Percentiles rank a stretch among this genome's conserved stretches.
These are phyloP conservation scores for Prinia subflava DNA, from an alignment of 2,113 vertebrate species.

Conservation along the genomic window DNA sequence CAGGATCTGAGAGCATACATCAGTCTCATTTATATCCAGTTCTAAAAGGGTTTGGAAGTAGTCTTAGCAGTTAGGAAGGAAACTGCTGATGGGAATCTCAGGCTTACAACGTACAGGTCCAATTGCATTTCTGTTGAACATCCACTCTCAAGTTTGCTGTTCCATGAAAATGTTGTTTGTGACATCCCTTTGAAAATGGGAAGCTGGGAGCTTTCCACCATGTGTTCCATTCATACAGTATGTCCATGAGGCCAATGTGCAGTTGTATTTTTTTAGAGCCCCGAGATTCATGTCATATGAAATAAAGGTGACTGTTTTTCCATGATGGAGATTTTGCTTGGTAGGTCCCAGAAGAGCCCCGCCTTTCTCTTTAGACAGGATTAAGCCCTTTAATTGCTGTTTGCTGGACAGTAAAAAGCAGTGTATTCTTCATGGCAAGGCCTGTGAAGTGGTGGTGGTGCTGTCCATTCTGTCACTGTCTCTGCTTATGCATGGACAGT, in stretches of 20 bases:
- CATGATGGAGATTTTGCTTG: neutral
- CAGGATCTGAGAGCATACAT: neutral
- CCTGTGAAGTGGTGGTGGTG: neutral
- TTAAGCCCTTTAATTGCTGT: neutral
- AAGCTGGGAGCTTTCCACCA: neutral
- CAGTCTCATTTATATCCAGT: neutral
- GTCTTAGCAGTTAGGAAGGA: neutral
- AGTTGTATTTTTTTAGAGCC: too few relatives aligned
- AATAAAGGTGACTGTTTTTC: neutral
- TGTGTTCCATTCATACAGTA: neutral
- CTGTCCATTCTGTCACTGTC: neutral
- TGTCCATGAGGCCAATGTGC: neutral
- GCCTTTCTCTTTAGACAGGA: neutral
- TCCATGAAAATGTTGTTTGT: neutral
- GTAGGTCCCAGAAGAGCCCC: neutral
- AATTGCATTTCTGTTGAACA: neutral
- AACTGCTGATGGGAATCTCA: neutral
- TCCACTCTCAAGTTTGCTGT: neutral
- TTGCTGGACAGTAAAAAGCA: neutral
- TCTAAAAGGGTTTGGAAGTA: neutral
- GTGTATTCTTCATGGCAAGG: neutral
- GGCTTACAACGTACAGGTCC: neutral
- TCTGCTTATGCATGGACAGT: neutral
- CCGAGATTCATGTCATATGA: accelerated
- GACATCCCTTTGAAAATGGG: neutral